phyloP scores from a whole-genome alignment of 2,797 vertebrate genomes.

The Anabas testudineus region DNA sequence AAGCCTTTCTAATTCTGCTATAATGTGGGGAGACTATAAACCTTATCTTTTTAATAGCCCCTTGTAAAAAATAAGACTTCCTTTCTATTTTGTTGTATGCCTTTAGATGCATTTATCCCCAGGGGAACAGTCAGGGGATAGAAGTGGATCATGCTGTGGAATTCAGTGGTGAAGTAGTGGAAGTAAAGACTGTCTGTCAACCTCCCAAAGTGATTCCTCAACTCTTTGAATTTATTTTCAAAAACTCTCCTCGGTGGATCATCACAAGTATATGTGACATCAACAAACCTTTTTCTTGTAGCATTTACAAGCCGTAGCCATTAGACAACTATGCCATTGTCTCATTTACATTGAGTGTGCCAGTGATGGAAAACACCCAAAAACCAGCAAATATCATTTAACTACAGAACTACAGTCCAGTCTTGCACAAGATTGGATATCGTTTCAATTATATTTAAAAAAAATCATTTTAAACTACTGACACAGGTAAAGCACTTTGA shows the following conservation, averaged over 20 bases:
- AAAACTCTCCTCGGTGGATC: background rate
- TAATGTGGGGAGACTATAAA: conserved; percentile 71
- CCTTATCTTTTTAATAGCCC: conserved; percentile 77
- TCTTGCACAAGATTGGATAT: too few relatives aligned
- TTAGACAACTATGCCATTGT: too few relatives aligned
- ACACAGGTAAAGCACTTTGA: background rate
- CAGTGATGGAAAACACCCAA: conserved; percentile 4
- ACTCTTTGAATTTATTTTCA: background rate
- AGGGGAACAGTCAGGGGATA: conserved; percentile 50
- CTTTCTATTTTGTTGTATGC: conserved; percentile 69
- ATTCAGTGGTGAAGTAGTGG: conserved; percentile 30
- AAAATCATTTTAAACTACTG: background rate
- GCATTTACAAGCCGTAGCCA: too few relatives aligned
- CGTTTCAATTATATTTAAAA: too few relatives aligned
- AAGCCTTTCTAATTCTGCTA: conserved; percentile 61
- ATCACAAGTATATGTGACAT: background rate
- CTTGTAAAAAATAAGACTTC: conserved; percentile 72
- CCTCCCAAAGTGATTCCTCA: background rate
- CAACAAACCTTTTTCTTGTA: too few relatives aligned
- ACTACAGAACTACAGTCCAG: background rate
- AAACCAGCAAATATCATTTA: background rate
- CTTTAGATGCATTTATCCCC: conserved; percentile 62
- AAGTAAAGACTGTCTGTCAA: too few relatives aligned
- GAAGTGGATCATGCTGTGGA: conserved; percentile 23
- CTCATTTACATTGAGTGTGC: background rate